Evolutionary conservation across 2,888 invertebrate species (phyloP).

Genomic region (Protophormia terraenovae): DNA sequence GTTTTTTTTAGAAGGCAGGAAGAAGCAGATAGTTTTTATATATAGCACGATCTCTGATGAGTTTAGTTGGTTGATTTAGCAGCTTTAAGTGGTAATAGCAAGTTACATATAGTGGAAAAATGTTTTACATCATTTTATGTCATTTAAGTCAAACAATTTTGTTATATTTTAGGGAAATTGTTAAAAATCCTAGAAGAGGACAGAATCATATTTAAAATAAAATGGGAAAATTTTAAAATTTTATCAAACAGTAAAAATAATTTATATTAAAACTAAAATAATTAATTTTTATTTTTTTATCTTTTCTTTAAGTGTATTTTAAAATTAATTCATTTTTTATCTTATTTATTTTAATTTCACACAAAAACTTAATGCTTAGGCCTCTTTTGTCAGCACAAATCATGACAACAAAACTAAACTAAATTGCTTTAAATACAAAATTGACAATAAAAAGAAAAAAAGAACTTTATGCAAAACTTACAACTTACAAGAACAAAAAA

Average conservation of each 20-base stretch:
- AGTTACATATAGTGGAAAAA: background rate
- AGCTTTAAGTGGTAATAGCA: background rate
- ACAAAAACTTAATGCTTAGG: conserved; percentile 34
- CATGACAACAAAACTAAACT: conserved; percentile 48
- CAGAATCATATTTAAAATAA: too few relatives aligned
- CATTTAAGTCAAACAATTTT: background rate
- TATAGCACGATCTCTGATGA: background rate
- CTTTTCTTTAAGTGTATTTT: conserved; percentile 18
- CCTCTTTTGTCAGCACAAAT: conserved; percentile 60
- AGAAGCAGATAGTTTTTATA: background rate
- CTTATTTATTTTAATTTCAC: conserved; percentile 32
- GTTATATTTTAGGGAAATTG: background rate
- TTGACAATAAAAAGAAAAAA: background rate
- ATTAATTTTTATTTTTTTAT: too few relatives aligned
- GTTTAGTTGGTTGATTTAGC: background rate
- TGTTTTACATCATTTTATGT: background rate
- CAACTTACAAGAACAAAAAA: conserved; percentile 7
- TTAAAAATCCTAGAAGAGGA: too few relatives aligned
- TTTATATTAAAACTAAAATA: too few relatives aligned
- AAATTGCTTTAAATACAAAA: conserved; percentile 44
- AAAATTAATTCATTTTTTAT: too few relatives aligned
- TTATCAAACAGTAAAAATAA: too few relatives aligned
- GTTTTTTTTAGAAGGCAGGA: background rate
- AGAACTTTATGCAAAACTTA: conserved; percentile 35
- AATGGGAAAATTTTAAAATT: too few relatives aligned